phyloP scores from a whole-genome alignment of 2,113 vertebrate genomes.

The Sminthopsis crassicaudata region DNA sequence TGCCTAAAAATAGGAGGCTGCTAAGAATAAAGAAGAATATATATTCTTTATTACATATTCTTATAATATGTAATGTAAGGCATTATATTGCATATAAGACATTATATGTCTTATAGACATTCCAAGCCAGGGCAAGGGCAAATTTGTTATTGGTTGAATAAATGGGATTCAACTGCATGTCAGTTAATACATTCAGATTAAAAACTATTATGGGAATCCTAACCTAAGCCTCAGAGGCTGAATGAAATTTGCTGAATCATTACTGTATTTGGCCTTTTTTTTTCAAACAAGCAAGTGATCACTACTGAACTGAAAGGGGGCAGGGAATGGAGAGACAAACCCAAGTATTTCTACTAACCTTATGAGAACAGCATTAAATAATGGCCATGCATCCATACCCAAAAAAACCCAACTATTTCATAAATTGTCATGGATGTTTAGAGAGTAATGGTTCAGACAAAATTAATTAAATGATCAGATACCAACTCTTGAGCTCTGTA shows the following conservation, averaged over 20 bases:
- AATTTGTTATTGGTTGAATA: background rate
- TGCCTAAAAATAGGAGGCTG: background rate
- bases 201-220: background rate
- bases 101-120: background rate
- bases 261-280: constrained; percentile 4
- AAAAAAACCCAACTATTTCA: background rate
- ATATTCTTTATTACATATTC: too few relatives aligned
- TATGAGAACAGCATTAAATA: background rate
- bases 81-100: too few relatives aligned
- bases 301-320: background rate
- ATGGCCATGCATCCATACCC: background rate
- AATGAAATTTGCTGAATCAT: background rate
- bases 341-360: background rate
- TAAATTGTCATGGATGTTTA: background rate
- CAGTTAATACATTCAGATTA: background rate
- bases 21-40: background rate
- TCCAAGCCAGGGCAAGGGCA: constrained; percentile 24
- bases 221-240: background rate
- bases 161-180: background rate
- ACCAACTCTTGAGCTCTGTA: background rate
- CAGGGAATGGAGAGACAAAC: too few relatives aligned
- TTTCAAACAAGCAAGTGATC: background rate
- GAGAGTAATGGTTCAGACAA: background rate
- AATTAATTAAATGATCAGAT: background rate
- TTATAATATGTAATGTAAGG: too few relatives aligned